Evolutionary conservation across 2,113 vertebrate species (phyloP), one percentile per base, ranked within the genome.

Genomic region (Syngnathus scovelli): DNA sequence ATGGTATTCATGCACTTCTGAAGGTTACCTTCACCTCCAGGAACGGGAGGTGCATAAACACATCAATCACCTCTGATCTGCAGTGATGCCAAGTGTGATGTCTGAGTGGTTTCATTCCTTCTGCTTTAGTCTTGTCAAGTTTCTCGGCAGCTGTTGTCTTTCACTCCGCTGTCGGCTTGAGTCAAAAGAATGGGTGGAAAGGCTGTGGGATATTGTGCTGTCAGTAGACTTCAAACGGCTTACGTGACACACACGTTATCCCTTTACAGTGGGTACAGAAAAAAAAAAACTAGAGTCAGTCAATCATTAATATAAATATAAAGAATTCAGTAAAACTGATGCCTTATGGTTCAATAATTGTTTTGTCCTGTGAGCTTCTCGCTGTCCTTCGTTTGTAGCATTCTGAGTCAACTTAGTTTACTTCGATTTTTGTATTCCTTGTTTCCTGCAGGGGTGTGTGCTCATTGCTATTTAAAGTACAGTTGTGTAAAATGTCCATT

Each of bases 381-480:
- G 64, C 37, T 60, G 33, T 75, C 27, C 37, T 23, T 64, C 66
- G 61, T 73, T 76, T 61, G 54, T n/a, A 0, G 38, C 55, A 27
- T 66, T 65, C 66, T 73, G 27, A 74, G 36, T 73, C 16, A 74
- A 68, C 74, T 75, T 75, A 52, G n/a, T 19, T 21, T 52, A 52
- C 3, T 21, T 5, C 6, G 6, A 49, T 18, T 49, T 49, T 49
- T 49, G 18, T 49, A 49, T 16, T 33, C 46, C 38, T 63, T 52
- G 10, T 74, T 73, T 74, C 68, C 61, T 78, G 69, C 63, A 61
- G 61, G 48, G 51, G 13, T 46, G 0, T 18, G 33, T 39, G 39
- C 68, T 73, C 10, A 41, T 43, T 8, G 58, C 71, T 77, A 70
- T 79, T 74, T 85, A 76, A 75, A 68, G 78, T 85, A 79, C 69